A percentile compares a stretch with the other conserved stretches of the same genome.
Evolutionary conservation across 2,888 invertebrate genomes (phyloP).

Genomic region (Lasioglossum malachurum): DNA sequence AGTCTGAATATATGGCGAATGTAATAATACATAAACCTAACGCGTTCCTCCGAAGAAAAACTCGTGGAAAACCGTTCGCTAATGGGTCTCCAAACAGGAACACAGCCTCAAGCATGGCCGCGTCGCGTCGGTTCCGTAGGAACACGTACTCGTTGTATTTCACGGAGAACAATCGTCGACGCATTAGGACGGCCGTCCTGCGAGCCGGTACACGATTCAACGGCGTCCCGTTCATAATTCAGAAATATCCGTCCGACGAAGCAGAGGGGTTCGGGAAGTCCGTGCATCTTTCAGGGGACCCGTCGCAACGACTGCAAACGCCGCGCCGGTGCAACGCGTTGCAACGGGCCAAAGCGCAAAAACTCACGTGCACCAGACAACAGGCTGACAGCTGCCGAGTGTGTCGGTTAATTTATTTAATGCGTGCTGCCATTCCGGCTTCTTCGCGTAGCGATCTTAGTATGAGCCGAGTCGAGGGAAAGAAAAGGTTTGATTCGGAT

Average conservation of each 20-base stretch:
- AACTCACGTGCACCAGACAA: background rate
- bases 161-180: slow-evolving; percentile 28
- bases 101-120: background rate
- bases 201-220: slow-evolving; percentile 34
- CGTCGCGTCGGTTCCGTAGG: background rate
- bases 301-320: slow-evolving; percentile 44
- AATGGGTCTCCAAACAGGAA: slow-evolving; percentile 20
- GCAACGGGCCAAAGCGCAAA: slow-evolving; percentile 27
- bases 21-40: no score
- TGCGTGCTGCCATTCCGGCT: background rate
- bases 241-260: slow-evolving; percentile 59
- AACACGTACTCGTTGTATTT: slow-evolving; percentile 34
- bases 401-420: slow-evolving; percentile 47
- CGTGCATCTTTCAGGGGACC: slow-evolving; percentile 60
- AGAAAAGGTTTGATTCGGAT: no score
- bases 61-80: background rate
- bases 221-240: slow-evolving; percentile 62
- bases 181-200: slow-evolving; percentile 42
- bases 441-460: background rate
- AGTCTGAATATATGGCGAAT: no score
- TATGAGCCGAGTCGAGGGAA: background rate
- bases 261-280: slow-evolving; percentile 49
- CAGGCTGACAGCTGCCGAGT: slow-evolving; percentile 21
- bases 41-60: background rate
- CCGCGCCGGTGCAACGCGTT: background rate